Evolutionary conservation across 1,140 invertebrate genomes (phyloP), one percentile per base, ranked within the genome.

Genomic region (Atta colombica): DNA sequence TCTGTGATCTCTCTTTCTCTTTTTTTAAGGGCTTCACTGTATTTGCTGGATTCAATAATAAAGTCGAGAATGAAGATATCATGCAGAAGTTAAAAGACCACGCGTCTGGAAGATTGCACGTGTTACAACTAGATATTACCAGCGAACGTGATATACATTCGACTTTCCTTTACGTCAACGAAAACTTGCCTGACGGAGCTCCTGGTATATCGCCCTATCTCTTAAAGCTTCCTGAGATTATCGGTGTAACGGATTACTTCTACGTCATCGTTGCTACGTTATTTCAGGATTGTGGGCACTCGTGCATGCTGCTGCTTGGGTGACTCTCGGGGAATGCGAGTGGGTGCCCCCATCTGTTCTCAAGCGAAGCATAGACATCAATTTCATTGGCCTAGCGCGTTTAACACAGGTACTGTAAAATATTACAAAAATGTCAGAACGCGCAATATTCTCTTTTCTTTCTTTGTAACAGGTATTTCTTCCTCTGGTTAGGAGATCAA

Each of bases 251-350:
- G 31, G 28, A 74, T 45, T 28, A 87, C 45, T 66, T 28, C 58
- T 82, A 81, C 58, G 55, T 77, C 25, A 65, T 65, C 74, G 58
- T 68, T 55, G 12, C 77, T 66, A 65, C 4, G 51, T 72, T 78
- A 81, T 86, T 84, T 66, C 68, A 97, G 97, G 96, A 91, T 96
- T 99, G 53, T 99, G 98, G 98, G 98, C 98, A 16, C 95, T 99
- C 55, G 97, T 99, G 8, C 98, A 99, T 95, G 98, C 98, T 91
- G 98, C 98, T 74, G 97, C 98, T 35, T 98, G 98, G 96, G 97
- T 98, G 89, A 97, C 98, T 25, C 96, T 98, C 71, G 98, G 98
- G 1, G 98, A 98, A 95, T 97, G 98, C 80, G 98, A 99, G 95
- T 98, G 98, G 98, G 96, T 98, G 78, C 97, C 98, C 60, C 96